Evolutionary conservation across 2,797 vertebrate genomes (phyloP).

Genomic region (Bufotes viridis): DNA sequence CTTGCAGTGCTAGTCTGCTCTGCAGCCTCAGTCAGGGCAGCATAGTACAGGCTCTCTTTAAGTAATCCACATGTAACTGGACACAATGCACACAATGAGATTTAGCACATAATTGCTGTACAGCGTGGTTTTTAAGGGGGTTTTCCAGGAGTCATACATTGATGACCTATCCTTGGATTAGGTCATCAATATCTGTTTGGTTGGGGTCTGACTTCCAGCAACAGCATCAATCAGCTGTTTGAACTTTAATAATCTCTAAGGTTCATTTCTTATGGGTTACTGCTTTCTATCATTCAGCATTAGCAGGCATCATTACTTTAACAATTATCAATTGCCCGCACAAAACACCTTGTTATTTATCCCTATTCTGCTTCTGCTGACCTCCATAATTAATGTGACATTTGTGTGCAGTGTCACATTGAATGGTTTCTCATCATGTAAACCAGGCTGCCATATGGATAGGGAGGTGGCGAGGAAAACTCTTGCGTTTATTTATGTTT

Average conservation of each 20-base stretch:
- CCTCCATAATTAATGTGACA: slow-evolving; percentile 57
- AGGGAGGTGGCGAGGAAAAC: slow-evolving; percentile 11
- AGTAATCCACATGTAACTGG: no score
- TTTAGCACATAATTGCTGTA: neutral
- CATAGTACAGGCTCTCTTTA: no score
- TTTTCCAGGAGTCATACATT: no score
- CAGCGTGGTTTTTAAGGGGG: neutral
- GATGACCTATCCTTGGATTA: no score
- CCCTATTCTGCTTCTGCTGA: slow-evolving; percentile 46
- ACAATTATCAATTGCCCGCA: slow-evolving; percentile 43
- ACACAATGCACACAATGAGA: neutral
- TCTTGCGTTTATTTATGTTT: slow-evolving; percentile 50
- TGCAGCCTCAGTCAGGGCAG: no score
- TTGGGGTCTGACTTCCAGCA: no score
- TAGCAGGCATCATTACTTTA: slow-evolving; percentile 41
- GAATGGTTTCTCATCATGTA: slow-evolving; percentile 52
- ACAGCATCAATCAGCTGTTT: no score
- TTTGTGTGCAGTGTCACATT: slow-evolving; percentile 54
- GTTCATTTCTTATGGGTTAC: slow-evolving; percentile 21
- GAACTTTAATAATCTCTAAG: neutral
- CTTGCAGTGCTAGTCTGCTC: no score
- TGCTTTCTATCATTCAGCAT: slow-evolving; percentile 25
- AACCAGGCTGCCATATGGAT: slow-evolving; percentile 43
- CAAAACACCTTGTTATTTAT: slow-evolving; percentile 47
- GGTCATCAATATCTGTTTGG: no score